Conservation (phyloP, 2,113 vertebrate species). For the Phocoena sinus region DNA sequence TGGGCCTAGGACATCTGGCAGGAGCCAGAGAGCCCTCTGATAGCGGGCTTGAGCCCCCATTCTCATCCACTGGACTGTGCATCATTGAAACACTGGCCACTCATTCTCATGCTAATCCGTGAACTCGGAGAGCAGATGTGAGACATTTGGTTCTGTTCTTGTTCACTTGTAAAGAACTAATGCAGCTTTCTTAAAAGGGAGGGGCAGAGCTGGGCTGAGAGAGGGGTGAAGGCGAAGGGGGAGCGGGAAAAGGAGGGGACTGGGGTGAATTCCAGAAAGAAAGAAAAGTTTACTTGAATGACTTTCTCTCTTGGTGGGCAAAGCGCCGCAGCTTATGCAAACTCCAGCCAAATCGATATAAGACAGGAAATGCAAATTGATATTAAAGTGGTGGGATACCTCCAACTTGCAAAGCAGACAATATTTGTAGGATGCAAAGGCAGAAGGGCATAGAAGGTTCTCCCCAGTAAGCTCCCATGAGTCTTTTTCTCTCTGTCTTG, state of each 20-base stretch:
- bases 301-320: constrained; percentile 87
- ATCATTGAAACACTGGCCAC: constrained; percentile 81
- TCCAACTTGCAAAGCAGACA: constrained; percentile 50
- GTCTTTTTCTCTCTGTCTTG: not conserved
- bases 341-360: constrained; percentile 63
- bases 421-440: constrained; percentile 65
- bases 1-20: constrained; percentile 89
- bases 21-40: constrained; percentile 76
- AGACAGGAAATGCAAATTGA: constrained; percentile 50
- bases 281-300: constrained; percentile 76
- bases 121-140: constrained; percentile 92
- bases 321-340: constrained; percentile 64
- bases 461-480: not conserved
- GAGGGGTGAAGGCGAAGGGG: constrained; percentile 60
- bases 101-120: constrained; percentile 95
- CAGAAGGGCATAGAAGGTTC: constrained; percentile 47
- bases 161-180: constrained; percentile 95
- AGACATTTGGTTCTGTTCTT: constrained; percentile 94
- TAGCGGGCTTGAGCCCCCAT: constrained; percentile 69
- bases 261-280: constrained; percentile 37
- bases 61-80: constrained; percentile 82
- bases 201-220: constrained; percentile 69
- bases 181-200: constrained; percentile 77
- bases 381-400: not conserved
- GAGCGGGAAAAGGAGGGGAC: constrained; percentile 51